A percentile compares a stretch with the other conserved stretches of the same genome.
Evolutionary conservation across 2,113 vertebrate genomes (phyloP).

Genomic region (Rhinoptilus africanus): DNA sequence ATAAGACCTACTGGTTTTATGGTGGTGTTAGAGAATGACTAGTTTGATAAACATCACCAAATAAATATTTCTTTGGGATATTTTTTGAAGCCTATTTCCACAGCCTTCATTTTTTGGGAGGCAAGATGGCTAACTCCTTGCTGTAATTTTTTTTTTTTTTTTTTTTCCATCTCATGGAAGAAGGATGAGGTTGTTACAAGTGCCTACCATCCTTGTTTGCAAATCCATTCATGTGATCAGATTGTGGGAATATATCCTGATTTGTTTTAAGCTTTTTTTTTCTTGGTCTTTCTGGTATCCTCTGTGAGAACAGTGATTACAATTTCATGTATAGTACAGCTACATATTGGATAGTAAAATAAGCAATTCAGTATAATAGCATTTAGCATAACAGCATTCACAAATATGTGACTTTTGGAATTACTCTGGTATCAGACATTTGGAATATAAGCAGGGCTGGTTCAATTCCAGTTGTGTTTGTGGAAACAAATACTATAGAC

Average conservation of each 20-base stretch:
- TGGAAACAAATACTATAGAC: neutral
- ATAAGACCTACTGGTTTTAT: neutral
- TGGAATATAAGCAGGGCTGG: neutral
- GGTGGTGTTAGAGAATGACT: neutral
- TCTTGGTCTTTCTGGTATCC: neutral
- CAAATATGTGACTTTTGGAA: neutral
- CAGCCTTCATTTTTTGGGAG: neutral
- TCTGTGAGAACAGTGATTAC: neutral
- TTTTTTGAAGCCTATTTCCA: neutral
- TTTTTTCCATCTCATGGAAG: neutral
- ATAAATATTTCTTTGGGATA: neutral
- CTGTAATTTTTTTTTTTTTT: neutral
- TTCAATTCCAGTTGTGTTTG: neutral
- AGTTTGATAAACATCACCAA: neutral
- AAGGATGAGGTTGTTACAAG: neutral
- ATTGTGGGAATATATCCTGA: neutral
- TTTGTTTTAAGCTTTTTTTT: neutral
- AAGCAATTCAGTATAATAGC: neutral
- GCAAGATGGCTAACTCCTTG: neutral
- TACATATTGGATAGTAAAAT: neutral
- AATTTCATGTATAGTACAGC: accelerated
- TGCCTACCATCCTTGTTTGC: neutral
- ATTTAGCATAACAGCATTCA: neutral
- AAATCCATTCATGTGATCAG: neutral
- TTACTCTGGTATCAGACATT: neutral